A percentile compares a stretch with the other conserved stretches of the same genome.
These are phyloP conservation scores for Stenichneumon culpator DNA, from an alignment of 2,888 invertebrate genomes.

Conservation along the genomic window DNA sequence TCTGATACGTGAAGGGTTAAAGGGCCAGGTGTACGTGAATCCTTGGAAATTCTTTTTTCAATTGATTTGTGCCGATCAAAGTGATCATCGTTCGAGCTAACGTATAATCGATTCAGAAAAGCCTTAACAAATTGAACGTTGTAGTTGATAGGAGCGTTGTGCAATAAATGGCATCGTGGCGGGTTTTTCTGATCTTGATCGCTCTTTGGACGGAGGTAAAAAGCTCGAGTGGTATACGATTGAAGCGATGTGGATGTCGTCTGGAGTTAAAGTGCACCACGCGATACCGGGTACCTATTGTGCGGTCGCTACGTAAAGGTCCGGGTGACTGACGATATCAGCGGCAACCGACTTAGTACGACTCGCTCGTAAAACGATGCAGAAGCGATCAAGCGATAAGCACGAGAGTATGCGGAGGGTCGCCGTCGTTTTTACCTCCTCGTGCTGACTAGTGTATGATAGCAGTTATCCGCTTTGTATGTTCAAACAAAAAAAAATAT, in stretches of 20 bases:
- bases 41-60: background rate
- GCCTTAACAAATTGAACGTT: background rate
- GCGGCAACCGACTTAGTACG: constrained; percentile 17
- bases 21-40: background rate
- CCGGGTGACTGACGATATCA: constrained; percentile 20
- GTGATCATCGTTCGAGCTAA: background rate
- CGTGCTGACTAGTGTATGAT: background rate
- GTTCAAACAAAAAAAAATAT: no score
- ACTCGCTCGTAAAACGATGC: constrained; percentile 40
- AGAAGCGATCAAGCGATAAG: constrained; percentile 46
- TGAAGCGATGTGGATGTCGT: constrained; percentile 18
- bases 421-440: background rate
- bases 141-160: background rate
- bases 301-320: constrained; percentile 13
- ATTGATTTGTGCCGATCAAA: background rate
- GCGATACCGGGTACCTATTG: background rate
- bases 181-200: constrained; percentile 2
- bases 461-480: background rate
- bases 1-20: no score
- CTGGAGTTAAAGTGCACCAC: constrained; percentile 1
- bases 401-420: background rate
- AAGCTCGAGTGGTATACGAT: background rate
- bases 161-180: constrained; percentile 21
- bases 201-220: background rate
- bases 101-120: background rate